A percentile compares a stretch with the other conserved stretches of the same genome.
Conservation (phyloP, 2,888 invertebrate species). For the Zygaena filipendulae region DNA sequence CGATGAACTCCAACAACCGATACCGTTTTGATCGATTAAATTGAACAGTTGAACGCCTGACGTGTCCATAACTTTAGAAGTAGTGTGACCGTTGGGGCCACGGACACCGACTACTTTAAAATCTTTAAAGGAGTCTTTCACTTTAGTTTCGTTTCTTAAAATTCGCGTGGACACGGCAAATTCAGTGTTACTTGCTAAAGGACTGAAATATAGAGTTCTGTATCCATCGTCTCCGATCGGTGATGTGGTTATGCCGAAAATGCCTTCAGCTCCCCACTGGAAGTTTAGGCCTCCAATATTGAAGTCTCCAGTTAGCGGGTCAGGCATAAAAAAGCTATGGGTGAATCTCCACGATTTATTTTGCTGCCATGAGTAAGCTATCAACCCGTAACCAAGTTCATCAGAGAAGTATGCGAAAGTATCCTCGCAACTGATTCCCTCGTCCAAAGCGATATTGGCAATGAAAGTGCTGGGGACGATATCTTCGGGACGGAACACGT, state of each 20-base stretch:
- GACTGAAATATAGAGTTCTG: constrained; percentile 81
- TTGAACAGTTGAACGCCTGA: constrained; percentile 81
- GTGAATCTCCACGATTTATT: constrained; percentile 84
- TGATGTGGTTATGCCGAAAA: constrained; percentile 81
- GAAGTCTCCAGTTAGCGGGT: constrained; percentile 82
- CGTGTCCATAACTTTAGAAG: constrained; percentile 79
- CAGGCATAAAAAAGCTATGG: constrained; percentile 84
- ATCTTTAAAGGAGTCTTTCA: constrained; percentile 76
- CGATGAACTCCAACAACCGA: constrained; percentile 84
- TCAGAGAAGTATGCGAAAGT: constrained; percentile 84
- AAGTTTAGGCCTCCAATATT: constrained; percentile 84
- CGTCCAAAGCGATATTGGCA: constrained; percentile 87
- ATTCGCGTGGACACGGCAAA: constrained; percentile 82
- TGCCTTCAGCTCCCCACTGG: constrained; percentile 86
- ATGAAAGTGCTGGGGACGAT: constrained; percentile 83
- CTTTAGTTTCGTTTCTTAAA: constrained; percentile 74
- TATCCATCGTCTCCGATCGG: constrained; percentile 74
- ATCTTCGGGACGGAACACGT: constrained; percentile 76
- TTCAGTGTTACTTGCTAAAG: constrained; percentile 80
- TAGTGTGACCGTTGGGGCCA: constrained; percentile 75
- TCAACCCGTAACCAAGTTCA: constrained; percentile 83
- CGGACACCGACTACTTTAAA: constrained; percentile 75
- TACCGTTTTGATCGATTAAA: constrained; percentile 82
- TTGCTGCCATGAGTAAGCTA: constrained; percentile 80
- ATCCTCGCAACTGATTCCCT: constrained; percentile 79